These are phyloP conservation scores for Ivindomyrus marchei DNA, from an alignment of 2,113 vertebrate genomes.

Conservation along the genomic window DNA sequence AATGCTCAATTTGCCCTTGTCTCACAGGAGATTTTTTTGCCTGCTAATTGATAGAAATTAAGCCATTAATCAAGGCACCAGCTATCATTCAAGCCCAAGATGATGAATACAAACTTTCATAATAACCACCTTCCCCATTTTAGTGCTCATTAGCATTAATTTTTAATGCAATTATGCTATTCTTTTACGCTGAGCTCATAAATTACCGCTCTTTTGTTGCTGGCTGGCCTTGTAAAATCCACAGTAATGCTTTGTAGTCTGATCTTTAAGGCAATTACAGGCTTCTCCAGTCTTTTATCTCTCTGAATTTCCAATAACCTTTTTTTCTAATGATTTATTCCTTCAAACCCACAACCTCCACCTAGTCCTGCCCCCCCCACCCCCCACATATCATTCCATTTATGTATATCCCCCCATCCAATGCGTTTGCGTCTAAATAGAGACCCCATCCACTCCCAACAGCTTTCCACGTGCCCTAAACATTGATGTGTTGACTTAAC, in stretches of 20 bases:
- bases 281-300: slow-evolving; percentile 81
- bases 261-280: slow-evolving; percentile 99
- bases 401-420: slow-evolving; percentile 21
- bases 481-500: slow-evolving; percentile 13
- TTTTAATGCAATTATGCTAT: slow-evolving; percentile 99
- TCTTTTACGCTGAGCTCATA: slow-evolving; percentile 99
- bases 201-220: slow-evolving; percentile 99
- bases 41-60: slow-evolving; percentile 99
- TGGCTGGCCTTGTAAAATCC: slow-evolving; percentile 98
- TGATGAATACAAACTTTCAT: slow-evolving; percentile 99
- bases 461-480: background rate
- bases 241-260: slow-evolving; percentile 98
- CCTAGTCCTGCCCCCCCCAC: slow-evolving; percentile 36
- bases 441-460: slow-evolving; percentile 8
- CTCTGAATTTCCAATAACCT: slow-evolving; percentile 83
- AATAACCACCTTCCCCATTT: slow-evolving; percentile 99
- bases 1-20: slow-evolving; percentile 94
- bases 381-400: slow-evolving; percentile 12
- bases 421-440: slow-evolving; percentile 20
- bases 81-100: slow-evolving; percentile 96
- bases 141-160: slow-evolving; percentile 99
- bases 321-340: slow-evolving; percentile 74
- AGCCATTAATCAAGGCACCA: slow-evolving; percentile 99
- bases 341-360: slow-evolving; percentile 40
- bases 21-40: slow-evolving; percentile 88